A percentile compares a stretch with the other conserved stretches of the same genome.
Evolutionary conservation across 2,888 invertebrate species (phyloP).

Genomic region (Andricus quercusramuli): DNA sequence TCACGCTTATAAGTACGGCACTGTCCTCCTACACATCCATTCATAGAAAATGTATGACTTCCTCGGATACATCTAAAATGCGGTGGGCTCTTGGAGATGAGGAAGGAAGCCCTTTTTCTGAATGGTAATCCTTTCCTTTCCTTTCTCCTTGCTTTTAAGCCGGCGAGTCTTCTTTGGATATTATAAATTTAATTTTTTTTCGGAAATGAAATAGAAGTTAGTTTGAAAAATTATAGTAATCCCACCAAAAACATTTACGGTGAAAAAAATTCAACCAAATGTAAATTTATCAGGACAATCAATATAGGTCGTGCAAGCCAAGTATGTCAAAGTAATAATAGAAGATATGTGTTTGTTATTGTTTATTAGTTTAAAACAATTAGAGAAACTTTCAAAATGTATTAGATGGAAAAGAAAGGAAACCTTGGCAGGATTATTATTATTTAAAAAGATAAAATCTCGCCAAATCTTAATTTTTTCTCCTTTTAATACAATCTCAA

Average conservation of each 20-base stretch:
- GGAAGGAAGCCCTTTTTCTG: background rate
- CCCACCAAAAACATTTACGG: no score
- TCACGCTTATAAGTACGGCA: conserved; percentile 17
- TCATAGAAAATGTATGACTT: conserved; percentile 36
- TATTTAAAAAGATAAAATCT: no score
- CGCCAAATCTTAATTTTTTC: no score
- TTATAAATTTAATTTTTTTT: background rate
- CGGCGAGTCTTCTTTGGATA: no score
- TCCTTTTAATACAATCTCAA: no score
- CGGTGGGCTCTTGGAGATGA: background rate
- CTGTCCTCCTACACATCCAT: conserved; percentile 33
- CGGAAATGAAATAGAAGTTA: background rate
- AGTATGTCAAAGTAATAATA: background rate
- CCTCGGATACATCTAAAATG: conserved; percentile 18
- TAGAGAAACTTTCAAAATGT: no score
- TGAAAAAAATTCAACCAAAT: no score
- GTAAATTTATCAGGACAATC: no score
- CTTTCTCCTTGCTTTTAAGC: background rate
- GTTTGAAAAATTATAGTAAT: background rate
- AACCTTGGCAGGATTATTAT: no score
- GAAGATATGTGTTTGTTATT: no score
- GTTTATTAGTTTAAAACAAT: no score
- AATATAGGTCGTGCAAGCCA: background rate
- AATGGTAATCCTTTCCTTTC: background rate
- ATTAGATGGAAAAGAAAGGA: no score